Evolutionary conservation across 2,113 vertebrate species (phyloP).

Genomic region (Neodon shergylaensis): DNA sequence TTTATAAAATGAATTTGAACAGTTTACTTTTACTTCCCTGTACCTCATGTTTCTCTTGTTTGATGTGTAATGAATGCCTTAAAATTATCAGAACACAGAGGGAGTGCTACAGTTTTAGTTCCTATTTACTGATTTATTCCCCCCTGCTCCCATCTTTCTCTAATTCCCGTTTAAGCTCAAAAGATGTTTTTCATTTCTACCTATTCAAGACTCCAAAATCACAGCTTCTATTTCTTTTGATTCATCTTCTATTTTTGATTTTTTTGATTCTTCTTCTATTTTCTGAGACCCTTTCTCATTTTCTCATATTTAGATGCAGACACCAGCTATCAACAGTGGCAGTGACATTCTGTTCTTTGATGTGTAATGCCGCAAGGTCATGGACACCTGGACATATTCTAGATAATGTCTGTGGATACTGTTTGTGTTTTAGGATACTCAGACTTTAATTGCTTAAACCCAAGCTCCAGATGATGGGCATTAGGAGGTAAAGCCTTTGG

Average conservation of each 20-base stretch:
- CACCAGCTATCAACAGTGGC: neutral
- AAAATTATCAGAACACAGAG: neutral
- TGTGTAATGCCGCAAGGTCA: neutral
- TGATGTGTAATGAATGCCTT: neutral
- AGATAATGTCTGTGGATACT: neutral
- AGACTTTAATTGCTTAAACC: neutral
- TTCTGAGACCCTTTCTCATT: neutral
- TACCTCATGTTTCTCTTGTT: neutral
- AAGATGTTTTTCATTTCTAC: neutral
- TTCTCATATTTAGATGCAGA: neutral
- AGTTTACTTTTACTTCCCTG: neutral
- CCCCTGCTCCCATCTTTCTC: neutral
- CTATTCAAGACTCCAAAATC: neutral
- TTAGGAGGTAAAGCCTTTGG: neutral
- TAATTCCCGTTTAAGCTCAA: neutral
- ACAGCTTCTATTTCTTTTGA: neutral
- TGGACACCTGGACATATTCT: neutral
- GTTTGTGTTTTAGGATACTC: neutral
- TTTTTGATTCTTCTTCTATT: neutral
- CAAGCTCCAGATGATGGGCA: neutral
- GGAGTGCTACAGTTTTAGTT: no score
- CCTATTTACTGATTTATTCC: neutral
- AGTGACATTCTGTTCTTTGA: neutral
- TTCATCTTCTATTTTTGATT: neutral
- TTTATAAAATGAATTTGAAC: neutral